phyloP scores from a whole-genome alignment of 1,140 invertebrate genomes.

The Hylaeus anthracinus region DNA sequence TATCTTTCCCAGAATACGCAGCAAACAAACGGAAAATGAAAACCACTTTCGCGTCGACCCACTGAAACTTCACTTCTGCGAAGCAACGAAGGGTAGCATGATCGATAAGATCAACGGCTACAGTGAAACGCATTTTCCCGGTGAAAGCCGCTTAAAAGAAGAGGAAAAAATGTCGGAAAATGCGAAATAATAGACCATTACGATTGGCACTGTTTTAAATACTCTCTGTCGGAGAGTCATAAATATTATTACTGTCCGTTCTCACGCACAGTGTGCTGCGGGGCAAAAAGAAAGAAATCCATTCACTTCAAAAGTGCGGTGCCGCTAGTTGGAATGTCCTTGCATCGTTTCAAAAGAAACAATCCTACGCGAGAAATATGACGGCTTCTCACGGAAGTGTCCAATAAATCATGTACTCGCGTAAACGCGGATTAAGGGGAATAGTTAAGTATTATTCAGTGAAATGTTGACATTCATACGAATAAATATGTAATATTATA shows the following conservation, averaged over 20 bases:
- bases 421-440: background rate
- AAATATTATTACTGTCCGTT: constrained; percentile 38
- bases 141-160: constrained; percentile 9
- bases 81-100: background rate
- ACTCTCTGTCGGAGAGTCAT: background rate
- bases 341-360: background rate
- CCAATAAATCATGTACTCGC: too few relatives aligned
- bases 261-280: constrained; percentile 45
- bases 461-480: background rate
- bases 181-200: background rate
- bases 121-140: constrained; percentile 10
- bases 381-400: background rate
- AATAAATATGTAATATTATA: background rate
- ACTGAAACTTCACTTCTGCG: background rate
- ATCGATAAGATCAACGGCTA: constrained; percentile 21
- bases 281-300: constrained; percentile 55
- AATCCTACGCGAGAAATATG: background rate
- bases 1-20: too few relatives aligned
- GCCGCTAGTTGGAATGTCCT: constrained; percentile 33
- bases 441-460: background rate
- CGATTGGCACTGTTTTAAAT: constrained; percentile 6
- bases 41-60: background rate
- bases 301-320: constrained; percentile 57
- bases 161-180: background rate
- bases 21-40: background rate